Evolutionary conservation across 2,113 vertebrate species (phyloP).

Genomic region (Muscicapa adusta): DNA sequence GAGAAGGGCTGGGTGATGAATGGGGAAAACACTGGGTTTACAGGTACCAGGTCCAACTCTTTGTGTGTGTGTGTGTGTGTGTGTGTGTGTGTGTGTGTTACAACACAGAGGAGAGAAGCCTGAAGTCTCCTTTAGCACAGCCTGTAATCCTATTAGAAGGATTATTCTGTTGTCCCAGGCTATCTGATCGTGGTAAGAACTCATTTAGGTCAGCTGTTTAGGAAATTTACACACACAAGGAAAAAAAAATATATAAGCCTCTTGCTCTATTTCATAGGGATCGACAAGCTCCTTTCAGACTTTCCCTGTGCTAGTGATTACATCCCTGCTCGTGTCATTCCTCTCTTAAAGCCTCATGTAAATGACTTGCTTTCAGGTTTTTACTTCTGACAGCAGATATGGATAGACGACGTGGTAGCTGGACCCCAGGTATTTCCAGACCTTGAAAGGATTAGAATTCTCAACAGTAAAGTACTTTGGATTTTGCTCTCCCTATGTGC

Average conservation of each 20-base stretch:
- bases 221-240: slow-evolving; percentile 63
- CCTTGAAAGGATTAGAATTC: slow-evolving; percentile 60
- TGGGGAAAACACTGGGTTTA: neutral
- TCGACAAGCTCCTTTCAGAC: slow-evolving; percentile 30
- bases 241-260: slow-evolving; percentile 35
- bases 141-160: slow-evolving; percentile 75
- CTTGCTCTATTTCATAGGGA: slow-evolving; percentile 43
- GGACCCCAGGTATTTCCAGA: slow-evolving; percentile 48
- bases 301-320: slow-evolving; percentile 22
- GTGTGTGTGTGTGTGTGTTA: neutral
- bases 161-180: slow-evolving; percentile 72
- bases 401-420: neutral
- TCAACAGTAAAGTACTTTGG: slow-evolving; percentile 8
- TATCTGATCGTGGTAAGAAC: slow-evolving; percentile 73
- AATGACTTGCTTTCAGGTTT: slow-evolving; percentile 40
- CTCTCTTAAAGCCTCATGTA: slow-evolving; percentile 53
- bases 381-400: slow-evolving; percentile 16
- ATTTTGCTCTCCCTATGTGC: slow-evolving; percentile 29
- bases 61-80: neutral
- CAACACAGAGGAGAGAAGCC: slow-evolving; percentile 28
- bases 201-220: slow-evolving; percentile 72
- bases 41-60: neutral
- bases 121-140: slow-evolving; percentile 48
- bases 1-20: neutral
- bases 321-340: slow-evolving; percentile 7